Conservation (phyloP, 2,888 invertebrate species). For the Shargacucullia verbasci region DNA sequence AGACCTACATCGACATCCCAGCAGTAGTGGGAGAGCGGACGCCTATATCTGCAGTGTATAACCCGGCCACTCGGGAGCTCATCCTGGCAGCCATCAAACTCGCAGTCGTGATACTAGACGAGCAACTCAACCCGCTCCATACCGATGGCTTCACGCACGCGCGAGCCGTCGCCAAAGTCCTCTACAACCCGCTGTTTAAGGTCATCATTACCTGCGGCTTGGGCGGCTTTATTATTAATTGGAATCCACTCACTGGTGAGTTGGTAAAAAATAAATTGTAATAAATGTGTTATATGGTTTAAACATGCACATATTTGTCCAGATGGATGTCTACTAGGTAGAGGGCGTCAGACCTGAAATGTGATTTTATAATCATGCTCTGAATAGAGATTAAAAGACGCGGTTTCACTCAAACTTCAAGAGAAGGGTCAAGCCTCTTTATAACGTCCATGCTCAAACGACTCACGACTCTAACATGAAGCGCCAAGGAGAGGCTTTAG, state of each 20-base stretch:
- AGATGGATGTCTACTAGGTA: no score
- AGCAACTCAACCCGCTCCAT: slow-evolving; percentile 90
- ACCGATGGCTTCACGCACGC: slow-evolving; percentile 93
- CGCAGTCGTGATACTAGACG: slow-evolving; percentile 90
- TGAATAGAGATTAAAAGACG: no score
- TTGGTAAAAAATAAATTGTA: neutral
- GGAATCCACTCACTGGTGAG: slow-evolving; percentile 92
- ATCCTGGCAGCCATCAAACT: slow-evolving; percentile 91
- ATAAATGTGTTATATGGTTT: neutral
- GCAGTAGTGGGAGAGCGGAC: slow-evolving; percentile 90
- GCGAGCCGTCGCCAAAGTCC: slow-evolving; percentile 91
- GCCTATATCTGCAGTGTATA: slow-evolving; percentile 90
- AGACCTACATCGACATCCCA: slow-evolving; percentile 91
- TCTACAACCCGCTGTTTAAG: slow-evolving; percentile 94
- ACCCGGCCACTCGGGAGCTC: slow-evolving; percentile 90
- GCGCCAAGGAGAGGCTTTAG: no score
- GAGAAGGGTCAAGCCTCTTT: no score
- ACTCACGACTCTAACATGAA: no score
- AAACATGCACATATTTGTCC: no score
- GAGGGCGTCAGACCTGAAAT: no score
- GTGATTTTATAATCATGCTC: no score
- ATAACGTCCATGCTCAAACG: no score
- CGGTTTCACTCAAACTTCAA: no score
- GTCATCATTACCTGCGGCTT: slow-evolving; percentile 93
- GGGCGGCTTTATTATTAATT: slow-evolving; percentile 94